Evolutionary conservation across 2,888 invertebrate species (phyloP).

Genomic region (Colletes collaris): DNA sequence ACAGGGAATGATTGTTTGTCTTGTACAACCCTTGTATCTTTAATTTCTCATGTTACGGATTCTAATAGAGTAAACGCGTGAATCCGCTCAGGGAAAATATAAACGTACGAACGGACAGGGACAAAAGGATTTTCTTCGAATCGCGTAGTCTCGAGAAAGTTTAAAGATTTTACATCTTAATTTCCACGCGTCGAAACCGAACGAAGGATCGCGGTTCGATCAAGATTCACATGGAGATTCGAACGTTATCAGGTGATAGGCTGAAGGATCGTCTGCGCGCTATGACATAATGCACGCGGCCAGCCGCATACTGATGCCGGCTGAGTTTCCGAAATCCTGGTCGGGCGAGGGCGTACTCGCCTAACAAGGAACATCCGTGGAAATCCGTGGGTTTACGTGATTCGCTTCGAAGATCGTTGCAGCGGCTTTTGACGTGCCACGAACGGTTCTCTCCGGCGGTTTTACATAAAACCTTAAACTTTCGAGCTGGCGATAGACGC

Average conservation of each 20-base stretch:
- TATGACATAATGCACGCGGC: constrained; percentile 75
- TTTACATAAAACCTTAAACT: constrained; percentile 74
- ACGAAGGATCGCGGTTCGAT: constrained; percentile 1
- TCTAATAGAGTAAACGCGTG: too few species aligned
- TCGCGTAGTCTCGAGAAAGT: too few species aligned
- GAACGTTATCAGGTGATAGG: constrained; percentile 66
- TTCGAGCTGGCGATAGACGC: constrained; percentile 7
- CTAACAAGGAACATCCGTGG: constrained; percentile 40
- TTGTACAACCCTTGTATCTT: too few species aligned
- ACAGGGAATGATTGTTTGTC: too few species aligned
- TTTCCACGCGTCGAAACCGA: too few species aligned
- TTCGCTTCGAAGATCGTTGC: constrained; percentile 62
- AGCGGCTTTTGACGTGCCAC: constrained; percentile 70
- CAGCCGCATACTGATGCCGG: constrained; percentile 69
- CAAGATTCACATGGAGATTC: constrained; percentile 14
- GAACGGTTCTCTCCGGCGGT: constrained; percentile 67
- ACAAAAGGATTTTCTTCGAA: too few species aligned
- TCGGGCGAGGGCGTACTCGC: background rate
- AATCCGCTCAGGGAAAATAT: too few species aligned
- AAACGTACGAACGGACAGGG: too few species aligned
- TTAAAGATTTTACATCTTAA: too few species aligned
- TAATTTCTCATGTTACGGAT: too few species aligned
- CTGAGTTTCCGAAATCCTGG: constrained; percentile 48
- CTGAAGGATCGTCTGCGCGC: constrained; percentile 60
- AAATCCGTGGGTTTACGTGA: constrained; percentile 69